A percentile compares a stretch with the other conserved stretches of the same genome.
Evolutionary conservation across 2,113 vertebrate species (phyloP).

Genomic region (Hypanus sabinus): DNA sequence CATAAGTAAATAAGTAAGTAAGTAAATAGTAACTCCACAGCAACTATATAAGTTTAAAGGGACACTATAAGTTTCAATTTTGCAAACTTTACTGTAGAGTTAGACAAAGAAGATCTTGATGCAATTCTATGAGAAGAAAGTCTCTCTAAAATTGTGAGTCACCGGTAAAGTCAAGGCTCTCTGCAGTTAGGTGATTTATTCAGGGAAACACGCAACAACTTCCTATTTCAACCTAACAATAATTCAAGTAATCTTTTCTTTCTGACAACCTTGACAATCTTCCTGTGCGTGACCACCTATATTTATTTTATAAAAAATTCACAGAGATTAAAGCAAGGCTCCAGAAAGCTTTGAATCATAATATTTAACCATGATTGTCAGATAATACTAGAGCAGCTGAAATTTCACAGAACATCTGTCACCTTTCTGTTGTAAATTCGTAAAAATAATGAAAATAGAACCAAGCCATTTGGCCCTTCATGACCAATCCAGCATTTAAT

Average conservation of each 20-base stretch:
- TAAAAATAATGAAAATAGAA: too few species aligned
- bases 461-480: too few species aligned
- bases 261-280: background rate
- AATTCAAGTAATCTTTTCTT: background rate
- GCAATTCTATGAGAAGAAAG: too few species aligned
- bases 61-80: too few species aligned
- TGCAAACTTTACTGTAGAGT: too few species aligned
- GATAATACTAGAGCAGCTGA: background rate
- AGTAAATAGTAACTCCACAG: too few species aligned
- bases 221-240: background rate
- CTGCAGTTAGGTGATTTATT: background rate
- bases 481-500: too few species aligned
- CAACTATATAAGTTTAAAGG: too few species aligned
- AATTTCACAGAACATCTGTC: background rate
- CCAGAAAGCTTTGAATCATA: background rate
- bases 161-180: too few species aligned
- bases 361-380: background rate
- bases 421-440: background rate
- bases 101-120: too few species aligned
- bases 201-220: background rate
- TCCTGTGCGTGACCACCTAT: background rate
- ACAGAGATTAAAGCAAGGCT: background rate
- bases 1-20: too few species aligned
- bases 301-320: background rate
- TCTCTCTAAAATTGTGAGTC: too few species aligned